Base-by-base conservation (phyloP, 2,888 invertebrate species). In the Mesorhabditis spiculigera region DNA sequence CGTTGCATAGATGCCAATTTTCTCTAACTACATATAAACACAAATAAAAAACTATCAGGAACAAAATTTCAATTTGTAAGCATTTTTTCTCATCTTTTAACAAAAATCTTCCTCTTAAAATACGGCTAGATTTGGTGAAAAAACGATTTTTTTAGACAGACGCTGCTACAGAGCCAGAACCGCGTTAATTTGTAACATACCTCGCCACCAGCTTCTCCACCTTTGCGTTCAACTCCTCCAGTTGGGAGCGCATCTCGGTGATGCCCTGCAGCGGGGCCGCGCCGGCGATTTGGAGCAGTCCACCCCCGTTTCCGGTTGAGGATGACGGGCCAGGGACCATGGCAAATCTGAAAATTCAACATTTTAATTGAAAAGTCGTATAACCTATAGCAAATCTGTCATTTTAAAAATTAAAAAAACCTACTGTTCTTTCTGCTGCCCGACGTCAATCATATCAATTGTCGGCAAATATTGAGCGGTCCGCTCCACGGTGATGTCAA, bases 161-260 rank as follows among this genome's bases (percentile, higher is more conserved):
- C 68, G 67, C n/a, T 74, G 72, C 67, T 72, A 61, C 70, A 70
- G 68, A 10, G 10, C 8, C 50, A 50, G 3, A 8, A 50, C 8
- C 50, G 8, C 50, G 50, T 50, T 13, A 8, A 50, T 3, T 8
- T 13, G 50, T 10, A 28, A 63, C 63, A 13, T 13, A 50, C 58
- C 58, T 10, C 1, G n/a, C 58, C 8, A 50, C 58, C 8, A 50
- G 58, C n/a, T 50, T 50, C n/a, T 50, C 58, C 10, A 50, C 58
- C n/a, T 50, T 50, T n/a, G 8, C 58, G n/a, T 50, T 50, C 58
- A 50, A 50, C n/a, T 50, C 58, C 8, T 50, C 58, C 8, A 50
- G n/a, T 50, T n/a, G 8, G 10, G 58, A 50, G 58, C n/a, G 58
- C 58, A 50, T 13, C 1, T 50, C 58, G 58, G 58, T n/a, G n/a